Evolutionary conservation across 2,888 invertebrate genomes (phyloP).

Genomic region (Papilio gigon): DNA sequence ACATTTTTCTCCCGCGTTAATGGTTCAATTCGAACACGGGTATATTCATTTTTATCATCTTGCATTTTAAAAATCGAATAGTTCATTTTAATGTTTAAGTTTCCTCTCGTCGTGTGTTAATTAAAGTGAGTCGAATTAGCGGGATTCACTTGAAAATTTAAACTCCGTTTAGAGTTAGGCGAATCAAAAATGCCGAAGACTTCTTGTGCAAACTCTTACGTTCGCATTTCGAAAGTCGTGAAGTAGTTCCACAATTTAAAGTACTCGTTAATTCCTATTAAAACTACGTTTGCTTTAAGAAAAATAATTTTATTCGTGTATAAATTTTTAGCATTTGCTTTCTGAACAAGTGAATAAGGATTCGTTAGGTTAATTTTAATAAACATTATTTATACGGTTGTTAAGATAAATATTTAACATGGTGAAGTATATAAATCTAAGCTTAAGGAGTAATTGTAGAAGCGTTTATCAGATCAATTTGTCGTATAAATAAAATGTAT

Average conservation of each 20-base stretch:
- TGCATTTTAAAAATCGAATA: constrained; percentile 27
- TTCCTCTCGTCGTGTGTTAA: constrained; percentile 21
- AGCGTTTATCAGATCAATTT: background rate
- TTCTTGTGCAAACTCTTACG: constrained; percentile 28
- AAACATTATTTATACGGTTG: too few species aligned
- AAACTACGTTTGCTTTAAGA: background rate
- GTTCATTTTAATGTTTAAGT: constrained; percentile 30
- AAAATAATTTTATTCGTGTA: constrained; percentile 8
- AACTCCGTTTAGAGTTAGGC: constrained; percentile 36
- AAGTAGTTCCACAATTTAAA: constrained; percentile 25
- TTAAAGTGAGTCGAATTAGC: constrained; percentile 30
- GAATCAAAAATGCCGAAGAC: constrained; percentile 31
- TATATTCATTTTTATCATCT: too few species aligned
- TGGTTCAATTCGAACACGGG: constrained; percentile 35
- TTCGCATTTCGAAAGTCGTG: constrained; percentile 25
- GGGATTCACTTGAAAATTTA: constrained; percentile 32
- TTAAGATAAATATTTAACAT: too few species aligned
- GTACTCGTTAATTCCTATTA: constrained; percentile 10
- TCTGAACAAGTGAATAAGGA: background rate
- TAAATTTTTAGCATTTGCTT: background rate
- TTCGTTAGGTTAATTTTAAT: background rate
- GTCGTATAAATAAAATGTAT: background rate
- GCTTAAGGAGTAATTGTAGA: background rate
- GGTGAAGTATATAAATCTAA: too few species aligned
- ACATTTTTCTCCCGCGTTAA: constrained; percentile 40